Evolutionary conservation across 2,113 vertebrate genomes (phyloP).

Genomic region (Ailuropoda melanoleuca): DNA sequence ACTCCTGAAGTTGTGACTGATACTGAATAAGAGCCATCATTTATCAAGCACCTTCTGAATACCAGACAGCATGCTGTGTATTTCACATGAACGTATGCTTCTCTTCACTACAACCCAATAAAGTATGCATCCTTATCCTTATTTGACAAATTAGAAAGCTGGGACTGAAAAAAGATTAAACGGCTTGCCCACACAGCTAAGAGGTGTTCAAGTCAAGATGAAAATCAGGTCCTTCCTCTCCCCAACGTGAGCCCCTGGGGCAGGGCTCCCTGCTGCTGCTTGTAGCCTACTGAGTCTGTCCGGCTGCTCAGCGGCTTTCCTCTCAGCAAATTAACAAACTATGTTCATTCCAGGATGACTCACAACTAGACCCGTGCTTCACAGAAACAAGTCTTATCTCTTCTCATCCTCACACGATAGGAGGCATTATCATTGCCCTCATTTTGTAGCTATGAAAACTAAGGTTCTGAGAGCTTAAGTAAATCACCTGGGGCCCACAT

Average conservation of each 20-base stretch:
- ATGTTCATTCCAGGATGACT: not conserved
- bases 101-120: not conserved
- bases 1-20: not conserved
- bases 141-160: not conserved
- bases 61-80: not conserved
- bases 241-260: fast-evolving
- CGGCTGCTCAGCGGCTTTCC: not conserved
- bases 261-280: fast-evolving
- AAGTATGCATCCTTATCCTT: not conserved
- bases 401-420: not conserved
- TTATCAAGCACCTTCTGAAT: not conserved
- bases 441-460: not conserved
- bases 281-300: not conserved
- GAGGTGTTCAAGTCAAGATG: not conserved
- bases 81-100: not conserved
- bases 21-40: not conserved
- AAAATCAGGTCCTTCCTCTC: not conserved
- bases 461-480: not conserved
- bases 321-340: not conserved
- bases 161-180: not conserved
- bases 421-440: not conserved
- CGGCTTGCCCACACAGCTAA: not conserved
- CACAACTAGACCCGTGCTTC: not conserved
- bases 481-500: not conserved
- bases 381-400: not conserved